Conservation (phyloP, 2,113 vertebrate species). For the Eulemur rufifrons region DNA sequence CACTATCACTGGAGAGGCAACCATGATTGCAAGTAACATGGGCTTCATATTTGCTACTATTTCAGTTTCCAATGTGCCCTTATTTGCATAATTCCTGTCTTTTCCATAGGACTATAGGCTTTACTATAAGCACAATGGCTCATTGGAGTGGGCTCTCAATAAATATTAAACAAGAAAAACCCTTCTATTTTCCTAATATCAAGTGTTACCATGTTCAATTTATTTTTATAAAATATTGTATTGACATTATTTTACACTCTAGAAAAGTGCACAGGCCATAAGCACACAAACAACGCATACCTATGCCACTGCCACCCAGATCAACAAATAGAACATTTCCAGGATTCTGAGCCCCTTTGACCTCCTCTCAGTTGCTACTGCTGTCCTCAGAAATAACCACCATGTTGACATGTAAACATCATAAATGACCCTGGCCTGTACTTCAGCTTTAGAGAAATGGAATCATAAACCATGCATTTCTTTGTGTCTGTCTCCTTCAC, state of each 20-base stretch:
- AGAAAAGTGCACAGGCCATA: background rate
- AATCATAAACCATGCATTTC: background rate
- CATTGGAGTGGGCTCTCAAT: background rate
- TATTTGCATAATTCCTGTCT: background rate
- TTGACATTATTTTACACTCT: background rate
- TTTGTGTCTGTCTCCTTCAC: background rate
- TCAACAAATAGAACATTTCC: background rate
- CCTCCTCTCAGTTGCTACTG: too few relatives aligned
- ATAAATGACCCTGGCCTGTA: background rate
- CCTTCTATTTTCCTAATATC: background rate
- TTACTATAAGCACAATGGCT: background rate
- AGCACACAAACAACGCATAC: background rate
- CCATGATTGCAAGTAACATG: background rate
- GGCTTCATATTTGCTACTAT: background rate
- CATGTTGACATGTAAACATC: rapidly evolving
- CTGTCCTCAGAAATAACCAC: background rate
- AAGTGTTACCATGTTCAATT: background rate
- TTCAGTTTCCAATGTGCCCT: background rate
- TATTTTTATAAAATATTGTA: background rate
- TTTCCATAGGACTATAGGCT: background rate
- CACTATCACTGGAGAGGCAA: background rate
- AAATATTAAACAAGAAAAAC: background rate
- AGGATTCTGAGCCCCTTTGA: background rate
- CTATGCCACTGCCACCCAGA: background rate
- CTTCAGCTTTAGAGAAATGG: background rate